A percentile compares a stretch with the other conserved stretches of the same genome.
phyloP scores from a whole-genome alignment of 2,113 vertebrate genomes.

The Rhegmatorhina hoffmannsi region DNA sequence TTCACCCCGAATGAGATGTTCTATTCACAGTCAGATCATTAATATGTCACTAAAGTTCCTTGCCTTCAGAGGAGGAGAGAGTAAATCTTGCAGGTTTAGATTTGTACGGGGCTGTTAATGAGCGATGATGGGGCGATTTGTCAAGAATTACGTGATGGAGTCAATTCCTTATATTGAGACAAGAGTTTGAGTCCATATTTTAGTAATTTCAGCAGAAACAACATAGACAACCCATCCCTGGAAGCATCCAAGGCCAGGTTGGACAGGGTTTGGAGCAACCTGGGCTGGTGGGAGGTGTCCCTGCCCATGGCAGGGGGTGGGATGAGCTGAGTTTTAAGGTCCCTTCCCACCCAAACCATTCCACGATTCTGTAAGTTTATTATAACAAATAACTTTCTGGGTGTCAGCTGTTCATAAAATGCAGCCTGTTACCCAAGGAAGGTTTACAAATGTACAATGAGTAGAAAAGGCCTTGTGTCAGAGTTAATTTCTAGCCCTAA shows the following conservation, averaged over 20 bases:
- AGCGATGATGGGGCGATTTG: constrained; percentile 53
- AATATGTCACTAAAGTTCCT: constrained; percentile 82
- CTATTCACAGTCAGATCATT: constrained; percentile 79
- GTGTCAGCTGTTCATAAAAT: not conserved
- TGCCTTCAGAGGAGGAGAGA: constrained; percentile 64
- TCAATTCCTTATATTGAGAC: constrained; percentile 54
- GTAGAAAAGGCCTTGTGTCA: not conserved
- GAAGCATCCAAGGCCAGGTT: not conserved
- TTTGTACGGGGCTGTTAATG: constrained; percentile 46
- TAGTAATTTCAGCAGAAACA: constrained; percentile 56
- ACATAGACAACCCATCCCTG: not conserved
- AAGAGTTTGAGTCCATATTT: constrained; percentile 51
- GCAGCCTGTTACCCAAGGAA: not conserved
- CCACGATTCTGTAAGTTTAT: not conserved
- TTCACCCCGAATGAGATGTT: constrained; percentile 72
- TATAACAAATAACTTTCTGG: not conserved
- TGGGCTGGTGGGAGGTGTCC: not conserved
- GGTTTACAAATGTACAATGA: not conserved
- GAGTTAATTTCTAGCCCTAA: not conserved
- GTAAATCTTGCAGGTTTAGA: constrained; percentile 69
- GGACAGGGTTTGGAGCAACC: not conserved
- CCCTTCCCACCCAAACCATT: not conserved
- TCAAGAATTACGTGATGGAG: constrained; percentile 40
- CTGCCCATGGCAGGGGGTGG: not conserved
- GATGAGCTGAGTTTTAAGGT: not conserved